Conservation (phyloP, 2,797 vertebrate species). For the Onychomys leucogaster region DNA sequence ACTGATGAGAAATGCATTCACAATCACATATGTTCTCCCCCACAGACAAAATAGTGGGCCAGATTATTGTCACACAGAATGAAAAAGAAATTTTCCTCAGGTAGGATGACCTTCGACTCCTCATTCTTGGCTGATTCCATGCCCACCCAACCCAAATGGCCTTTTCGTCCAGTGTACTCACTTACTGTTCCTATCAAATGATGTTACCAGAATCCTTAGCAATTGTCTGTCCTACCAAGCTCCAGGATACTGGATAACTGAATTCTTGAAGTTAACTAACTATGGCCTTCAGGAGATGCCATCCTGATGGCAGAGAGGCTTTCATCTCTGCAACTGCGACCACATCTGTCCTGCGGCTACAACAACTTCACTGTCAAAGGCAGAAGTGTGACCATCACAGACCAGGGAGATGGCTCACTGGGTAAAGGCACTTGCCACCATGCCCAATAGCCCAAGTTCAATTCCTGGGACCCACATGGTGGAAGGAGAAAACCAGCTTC, state of each 20-base stretch:
- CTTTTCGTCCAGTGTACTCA: neutral
- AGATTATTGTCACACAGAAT: neutral
- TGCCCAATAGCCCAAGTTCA: neutral
- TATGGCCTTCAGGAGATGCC: no score
- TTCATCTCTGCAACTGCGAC: neutral
- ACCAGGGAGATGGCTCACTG: neutral
- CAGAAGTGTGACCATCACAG: neutral
- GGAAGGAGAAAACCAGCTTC: neutral
- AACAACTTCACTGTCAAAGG: neutral
- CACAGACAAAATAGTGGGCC: neutral
- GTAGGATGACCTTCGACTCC: neutral
- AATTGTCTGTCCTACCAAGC: neutral
- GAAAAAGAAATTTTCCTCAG: neutral
- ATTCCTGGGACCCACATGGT: neutral
- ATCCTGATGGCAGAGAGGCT: neutral
- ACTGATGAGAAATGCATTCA: conserved; percentile 89
- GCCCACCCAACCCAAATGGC: neutral
- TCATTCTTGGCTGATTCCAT: neutral
- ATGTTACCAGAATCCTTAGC: neutral
- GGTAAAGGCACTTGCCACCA: neutral
- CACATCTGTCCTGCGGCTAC: neutral
- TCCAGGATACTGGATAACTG: neutral
- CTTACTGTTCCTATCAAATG: neutral
- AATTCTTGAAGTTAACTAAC: neutral
- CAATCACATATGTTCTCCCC: neutral